Percentiles rank a stretch among this genome's conserved stretches.
These are phyloP conservation scores for Balanococcus diminutus DNA, from an alignment of 2,888 invertebrate species.

Conservation along the genomic window DNA sequence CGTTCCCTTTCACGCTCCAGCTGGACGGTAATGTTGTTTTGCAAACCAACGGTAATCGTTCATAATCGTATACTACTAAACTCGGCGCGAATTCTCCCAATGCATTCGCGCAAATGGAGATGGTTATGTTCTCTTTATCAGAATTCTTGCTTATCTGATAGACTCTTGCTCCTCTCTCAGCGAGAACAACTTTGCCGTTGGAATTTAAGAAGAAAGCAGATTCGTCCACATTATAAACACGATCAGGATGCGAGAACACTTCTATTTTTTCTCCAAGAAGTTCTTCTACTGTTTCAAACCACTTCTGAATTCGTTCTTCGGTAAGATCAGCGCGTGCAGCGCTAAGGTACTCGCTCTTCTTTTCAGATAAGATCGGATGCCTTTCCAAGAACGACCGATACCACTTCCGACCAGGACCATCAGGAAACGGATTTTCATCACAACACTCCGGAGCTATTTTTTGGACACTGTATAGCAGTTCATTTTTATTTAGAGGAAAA, in stretches of 20 bases:
- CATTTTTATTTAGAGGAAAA: background rate
- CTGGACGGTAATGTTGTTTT: background rate
- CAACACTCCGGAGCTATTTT: background rate
- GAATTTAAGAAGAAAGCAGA: background rate
- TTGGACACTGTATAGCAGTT: background rate
- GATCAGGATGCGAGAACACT: background rate
- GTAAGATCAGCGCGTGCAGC: background rate
- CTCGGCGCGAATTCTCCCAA: background rate
- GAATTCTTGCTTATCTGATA: background rate
- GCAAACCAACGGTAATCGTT: background rate
- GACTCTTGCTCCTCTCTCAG: background rate
- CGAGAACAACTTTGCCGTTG: background rate
- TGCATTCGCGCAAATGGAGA: background rate
- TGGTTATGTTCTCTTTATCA: background rate
- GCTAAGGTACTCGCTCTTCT: constrained; percentile 21
- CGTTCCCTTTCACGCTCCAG: background rate
- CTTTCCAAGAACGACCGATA: background rate
- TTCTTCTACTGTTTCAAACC: background rate
- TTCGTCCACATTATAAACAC: constrained; percentile 2
- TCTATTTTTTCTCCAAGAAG: background rate
- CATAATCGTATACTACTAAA: background rate
- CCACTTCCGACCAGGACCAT: background rate
- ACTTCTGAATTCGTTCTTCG: background rate
- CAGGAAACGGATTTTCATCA: background rate
- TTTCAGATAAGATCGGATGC: background rate